A percentile compares a stretch with the other conserved stretches of the same genome.
Conservation (phyloP, 2,113 vertebrate genomes). For the Mobula hypostoma region DNA sequence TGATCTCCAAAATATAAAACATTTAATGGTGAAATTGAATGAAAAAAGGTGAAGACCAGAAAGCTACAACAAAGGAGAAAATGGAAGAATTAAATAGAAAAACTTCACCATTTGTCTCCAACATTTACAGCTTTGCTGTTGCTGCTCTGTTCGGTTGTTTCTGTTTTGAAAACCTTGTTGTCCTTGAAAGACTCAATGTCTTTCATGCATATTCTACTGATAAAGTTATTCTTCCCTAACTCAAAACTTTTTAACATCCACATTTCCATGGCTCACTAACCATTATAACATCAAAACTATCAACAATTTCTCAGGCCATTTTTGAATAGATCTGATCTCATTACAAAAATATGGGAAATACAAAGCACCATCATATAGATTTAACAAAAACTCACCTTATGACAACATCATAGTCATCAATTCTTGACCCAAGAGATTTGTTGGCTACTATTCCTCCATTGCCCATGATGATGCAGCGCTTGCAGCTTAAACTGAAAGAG, state of each 20-base stretch:
- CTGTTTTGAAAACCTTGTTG: background rate
- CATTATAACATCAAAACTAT: background rate
- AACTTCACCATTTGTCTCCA: background rate
- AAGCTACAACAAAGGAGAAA: background rate
- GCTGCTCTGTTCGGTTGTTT: background rate
- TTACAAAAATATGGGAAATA: background rate
- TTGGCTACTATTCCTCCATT: conserved; percentile 92
- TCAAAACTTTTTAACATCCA: background rate
- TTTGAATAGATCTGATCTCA: background rate
- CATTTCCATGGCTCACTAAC: background rate
- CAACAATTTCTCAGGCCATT: background rate
- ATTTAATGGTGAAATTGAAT: too few species aligned
- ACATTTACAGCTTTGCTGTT: background rate
- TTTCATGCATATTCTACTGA: background rate
- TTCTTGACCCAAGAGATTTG: conserved; percentile 87
- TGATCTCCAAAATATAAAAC: too few species aligned
- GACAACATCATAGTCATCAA: conserved; percentile 88
- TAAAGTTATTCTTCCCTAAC: background rate
- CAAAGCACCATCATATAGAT: background rate
- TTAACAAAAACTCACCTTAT: conserved; percentile 70
- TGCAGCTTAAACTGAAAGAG: conserved; percentile 73
- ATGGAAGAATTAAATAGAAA: background rate
- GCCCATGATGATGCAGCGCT: conserved; percentile 87
- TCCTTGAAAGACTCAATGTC: background rate
- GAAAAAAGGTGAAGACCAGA: too few species aligned